Conservation (phyloP, 2,888 invertebrate genomes). For the Hymenopus coronatus region DNA sequence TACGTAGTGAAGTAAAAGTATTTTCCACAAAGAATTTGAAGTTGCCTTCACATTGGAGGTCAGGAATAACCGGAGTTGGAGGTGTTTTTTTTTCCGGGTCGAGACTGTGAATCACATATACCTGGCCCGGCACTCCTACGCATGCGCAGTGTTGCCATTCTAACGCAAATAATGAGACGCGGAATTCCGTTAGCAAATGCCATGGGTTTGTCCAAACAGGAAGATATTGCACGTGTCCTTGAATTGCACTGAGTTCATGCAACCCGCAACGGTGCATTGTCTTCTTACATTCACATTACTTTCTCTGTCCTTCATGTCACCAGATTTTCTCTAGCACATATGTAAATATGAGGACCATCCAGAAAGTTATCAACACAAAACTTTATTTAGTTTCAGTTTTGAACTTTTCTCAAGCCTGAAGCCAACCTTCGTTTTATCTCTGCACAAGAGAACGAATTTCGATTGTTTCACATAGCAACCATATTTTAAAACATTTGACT, state of each 20-base stretch:
- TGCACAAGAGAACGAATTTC: too few relatives aligned
- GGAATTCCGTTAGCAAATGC: neutral
- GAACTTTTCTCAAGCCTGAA: too few relatives aligned
- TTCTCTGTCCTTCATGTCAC: too few relatives aligned
- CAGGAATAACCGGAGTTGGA: neutral
- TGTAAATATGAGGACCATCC: too few relatives aligned
- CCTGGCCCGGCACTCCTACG: neutral
- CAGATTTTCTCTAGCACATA: too few relatives aligned
- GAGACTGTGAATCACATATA: neutral
- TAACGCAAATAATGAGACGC: neutral
- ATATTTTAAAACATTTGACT: too few relatives aligned
- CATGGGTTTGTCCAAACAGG: neutral
- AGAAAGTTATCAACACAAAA: too few relatives aligned
- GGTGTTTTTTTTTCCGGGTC: neutral
- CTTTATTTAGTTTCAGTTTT: too few relatives aligned
- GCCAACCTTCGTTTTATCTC: too few relatives aligned
- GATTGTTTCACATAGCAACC: too few relatives aligned
- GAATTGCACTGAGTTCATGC: neutral
- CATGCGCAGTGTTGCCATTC: neutral
- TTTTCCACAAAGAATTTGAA: neutral
- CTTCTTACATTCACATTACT: too few relatives aligned
- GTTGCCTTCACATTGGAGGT: neutral
- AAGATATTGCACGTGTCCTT: neutral
- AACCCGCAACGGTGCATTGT: neutral
- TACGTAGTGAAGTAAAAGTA: too few relatives aligned